These are phyloP conservation scores for Lissocephala sabroskyi DNA, from an alignment of 2,888 invertebrate species.

Conservation along the genomic window DNA sequence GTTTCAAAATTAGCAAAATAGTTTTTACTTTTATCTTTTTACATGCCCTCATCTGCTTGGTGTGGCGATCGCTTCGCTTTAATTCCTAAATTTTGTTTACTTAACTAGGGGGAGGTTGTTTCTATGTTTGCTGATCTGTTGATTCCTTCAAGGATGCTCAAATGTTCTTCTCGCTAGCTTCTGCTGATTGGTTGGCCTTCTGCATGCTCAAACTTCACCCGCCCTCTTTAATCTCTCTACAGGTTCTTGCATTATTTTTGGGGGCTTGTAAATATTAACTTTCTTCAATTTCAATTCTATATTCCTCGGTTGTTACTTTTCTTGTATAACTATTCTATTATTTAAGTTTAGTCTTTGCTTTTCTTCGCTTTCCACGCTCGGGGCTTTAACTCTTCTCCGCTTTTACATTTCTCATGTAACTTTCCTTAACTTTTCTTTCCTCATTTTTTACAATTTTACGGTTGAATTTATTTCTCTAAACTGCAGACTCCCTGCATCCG, in stretches of 20 bases:
- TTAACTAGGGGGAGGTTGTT: background rate
- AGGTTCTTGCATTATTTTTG: conserved; percentile 7
- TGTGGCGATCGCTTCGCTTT: background rate
- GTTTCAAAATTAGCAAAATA: conserved; percentile 18
- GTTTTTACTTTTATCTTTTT: conserved; percentile 13
- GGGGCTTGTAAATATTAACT: background rate
- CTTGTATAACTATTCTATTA: conserved; percentile 56
- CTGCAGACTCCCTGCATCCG: conserved; percentile 25
- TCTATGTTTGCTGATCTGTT: background rate
- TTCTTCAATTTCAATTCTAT: conserved; percentile 4
- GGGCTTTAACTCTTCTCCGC: conserved; percentile 15
- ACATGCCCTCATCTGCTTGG: conserved; percentile 4
- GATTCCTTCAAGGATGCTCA: too few relatives aligned
- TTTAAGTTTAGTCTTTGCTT: conserved; percentile 59
- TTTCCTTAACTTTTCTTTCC: conserved; percentile 19
- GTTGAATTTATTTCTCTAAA: conserved; percentile 19
- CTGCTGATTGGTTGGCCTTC: conserved; percentile 2
- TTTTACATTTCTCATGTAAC: conserved; percentile 19
- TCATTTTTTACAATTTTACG: conserved; percentile 4
- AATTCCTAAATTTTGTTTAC: conserved; percentile 1
- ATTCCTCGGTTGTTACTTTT: conserved; percentile 20
- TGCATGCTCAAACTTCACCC: background rate
- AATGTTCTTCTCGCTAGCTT: conserved; percentile 16
- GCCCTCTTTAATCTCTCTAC: conserved; percentile 4
- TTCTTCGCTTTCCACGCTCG: conserved; percentile 44